Percentiles rank a stretch among this genome's conserved stretches.
phyloP scores from a whole-genome alignment of 2,113 vertebrate species.

The Dromaius novaehollandiae region DNA sequence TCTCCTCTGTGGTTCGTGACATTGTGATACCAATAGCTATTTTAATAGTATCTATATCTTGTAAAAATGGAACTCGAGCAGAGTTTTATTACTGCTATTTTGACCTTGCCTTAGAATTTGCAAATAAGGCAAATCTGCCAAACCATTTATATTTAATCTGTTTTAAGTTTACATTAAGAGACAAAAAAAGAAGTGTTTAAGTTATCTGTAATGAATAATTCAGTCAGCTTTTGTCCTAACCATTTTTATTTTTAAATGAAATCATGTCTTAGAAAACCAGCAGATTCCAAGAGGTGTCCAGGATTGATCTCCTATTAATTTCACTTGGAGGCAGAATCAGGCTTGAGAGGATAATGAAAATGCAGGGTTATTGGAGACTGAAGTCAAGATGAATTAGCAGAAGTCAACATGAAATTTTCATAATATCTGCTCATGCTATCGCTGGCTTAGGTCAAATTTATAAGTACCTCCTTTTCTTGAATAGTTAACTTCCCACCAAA shows the following conservation, averaged over 20 bases:
- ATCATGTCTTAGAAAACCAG: background rate
- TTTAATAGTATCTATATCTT: constrained; percentile 18
- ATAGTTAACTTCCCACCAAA: background rate
- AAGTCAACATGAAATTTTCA: background rate
- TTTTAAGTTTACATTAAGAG: background rate
- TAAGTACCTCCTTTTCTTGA: background rate
- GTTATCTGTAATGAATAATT: background rate
- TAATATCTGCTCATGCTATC: background rate
- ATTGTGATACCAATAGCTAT: background rate
- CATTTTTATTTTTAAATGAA: background rate
- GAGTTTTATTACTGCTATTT: constrained; percentile 5
- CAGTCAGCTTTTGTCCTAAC: background rate
- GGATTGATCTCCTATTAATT: constrained; percentile 12
- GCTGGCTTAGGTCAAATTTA: background rate
- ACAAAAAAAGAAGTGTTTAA: background rate
- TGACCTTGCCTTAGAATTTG: constrained; percentile 17
- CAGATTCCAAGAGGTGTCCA: background rate
- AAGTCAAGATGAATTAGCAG: background rate
- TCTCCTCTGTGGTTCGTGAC: background rate
- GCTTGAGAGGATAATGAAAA: background rate
- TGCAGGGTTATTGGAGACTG: background rate
- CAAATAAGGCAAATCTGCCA: background rate
- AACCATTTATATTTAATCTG: background rate
- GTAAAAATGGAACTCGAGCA: background rate
- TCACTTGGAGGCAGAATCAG: background rate